phyloP scores from a whole-genome alignment of 2,797 vertebrate genomes.

The Phaenicophaeus curvirostris region DNA sequence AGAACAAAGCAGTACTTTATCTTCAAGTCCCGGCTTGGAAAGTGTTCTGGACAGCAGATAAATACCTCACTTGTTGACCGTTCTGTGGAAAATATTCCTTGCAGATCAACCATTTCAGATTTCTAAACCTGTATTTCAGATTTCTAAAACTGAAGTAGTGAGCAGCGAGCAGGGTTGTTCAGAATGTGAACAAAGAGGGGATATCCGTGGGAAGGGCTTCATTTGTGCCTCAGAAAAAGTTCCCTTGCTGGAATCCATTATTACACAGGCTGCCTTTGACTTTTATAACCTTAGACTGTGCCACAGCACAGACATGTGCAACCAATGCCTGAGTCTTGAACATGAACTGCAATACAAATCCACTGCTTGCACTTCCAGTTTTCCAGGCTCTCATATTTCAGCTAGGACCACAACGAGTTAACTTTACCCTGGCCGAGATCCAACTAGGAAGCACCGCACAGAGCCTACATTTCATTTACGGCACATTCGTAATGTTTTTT shows the following conservation, averaged over 20 bases:
- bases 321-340: background rate
- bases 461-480: background rate
- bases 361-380: background rate
- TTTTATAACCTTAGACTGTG: background rate
- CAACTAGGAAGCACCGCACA: background rate
- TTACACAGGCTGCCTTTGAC: background rate
- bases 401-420: background rate
- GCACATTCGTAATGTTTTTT: background rate
- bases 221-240: background rate
- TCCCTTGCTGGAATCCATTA: background rate
- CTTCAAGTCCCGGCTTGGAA: background rate
- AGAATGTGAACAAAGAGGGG: background rate
- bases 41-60: conserved; percentile 4
- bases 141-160: background rate
- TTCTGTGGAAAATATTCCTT: background rate
- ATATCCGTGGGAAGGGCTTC: background rate
- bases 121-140: background rate
- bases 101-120: background rate
- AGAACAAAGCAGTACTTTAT: conserved; percentile 40
- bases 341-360: background rate
- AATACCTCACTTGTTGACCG: background rate
- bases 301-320: background rate
- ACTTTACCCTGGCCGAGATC: background rate
- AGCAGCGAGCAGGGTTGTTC: background rate
- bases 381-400: background rate